These are phyloP conservation scores for Pimephales promelas DNA, from an alignment of 2,113 vertebrate species.

Conservation along the genomic window DNA sequence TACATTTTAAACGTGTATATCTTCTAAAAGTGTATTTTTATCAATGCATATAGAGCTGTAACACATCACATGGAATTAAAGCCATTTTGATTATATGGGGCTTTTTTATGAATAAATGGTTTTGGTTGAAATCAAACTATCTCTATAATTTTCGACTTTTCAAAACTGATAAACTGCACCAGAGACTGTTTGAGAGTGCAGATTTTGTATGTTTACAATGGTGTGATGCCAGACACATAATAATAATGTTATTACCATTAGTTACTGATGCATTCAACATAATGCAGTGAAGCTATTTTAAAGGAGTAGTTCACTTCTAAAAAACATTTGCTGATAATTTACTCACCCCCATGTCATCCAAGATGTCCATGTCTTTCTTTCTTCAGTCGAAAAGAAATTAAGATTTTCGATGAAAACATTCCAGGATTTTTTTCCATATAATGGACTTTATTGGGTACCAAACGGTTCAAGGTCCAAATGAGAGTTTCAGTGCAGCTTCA, in stretches of 20 bases:
- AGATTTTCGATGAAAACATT: too few relatives aligned
- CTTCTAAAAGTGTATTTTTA: background rate
- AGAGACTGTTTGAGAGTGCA: background rate
- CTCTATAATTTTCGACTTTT: background rate
- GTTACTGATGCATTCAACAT: constrained; percentile 8
- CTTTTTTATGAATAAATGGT: background rate
- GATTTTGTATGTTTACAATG: constrained; percentile 25
- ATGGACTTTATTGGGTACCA: too few relatives aligned
- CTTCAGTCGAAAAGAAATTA: too few relatives aligned
- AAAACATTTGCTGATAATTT: too few relatives aligned
- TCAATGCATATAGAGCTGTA: background rate
- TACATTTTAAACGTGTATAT: background rate
- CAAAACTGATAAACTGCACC: too few relatives aligned
- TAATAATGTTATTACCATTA: background rate
- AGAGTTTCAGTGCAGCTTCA: too few relatives aligned
- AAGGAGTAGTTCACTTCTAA: too few relatives aligned
- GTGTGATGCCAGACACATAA: constrained; percentile 29
- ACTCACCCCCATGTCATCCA: too few relatives aligned
- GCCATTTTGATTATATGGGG: background rate
- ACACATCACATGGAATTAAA: background rate
- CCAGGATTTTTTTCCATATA: too few relatives aligned
- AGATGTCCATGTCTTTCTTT: too few relatives aligned
- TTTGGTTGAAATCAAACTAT: background rate
- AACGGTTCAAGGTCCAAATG: too few relatives aligned
- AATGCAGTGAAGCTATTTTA: background rate